phyloP scores from a whole-genome alignment of 2,113 vertebrate genomes.

The Plotosus lineatus region DNA sequence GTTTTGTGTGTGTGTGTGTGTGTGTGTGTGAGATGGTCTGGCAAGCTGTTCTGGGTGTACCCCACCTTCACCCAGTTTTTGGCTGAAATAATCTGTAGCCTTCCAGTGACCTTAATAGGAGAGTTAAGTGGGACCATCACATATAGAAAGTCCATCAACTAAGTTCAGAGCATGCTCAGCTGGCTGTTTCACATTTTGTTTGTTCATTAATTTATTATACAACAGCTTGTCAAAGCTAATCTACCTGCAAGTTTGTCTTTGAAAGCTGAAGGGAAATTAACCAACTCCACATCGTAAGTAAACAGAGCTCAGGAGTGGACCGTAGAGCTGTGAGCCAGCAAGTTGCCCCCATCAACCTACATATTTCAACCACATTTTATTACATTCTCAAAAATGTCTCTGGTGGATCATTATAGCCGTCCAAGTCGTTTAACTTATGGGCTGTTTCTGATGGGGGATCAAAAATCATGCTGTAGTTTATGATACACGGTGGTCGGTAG shows the following conservation, averaged over 20 bases:
- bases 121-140: no score
- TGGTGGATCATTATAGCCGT: neutral
- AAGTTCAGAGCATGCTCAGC: neutral
- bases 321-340: neutral
- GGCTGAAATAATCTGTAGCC: no score
- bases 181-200: neutral
- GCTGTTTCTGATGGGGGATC: neutral
- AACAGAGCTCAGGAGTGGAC: neutral
- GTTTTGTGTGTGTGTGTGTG: no score
- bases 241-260: neutral
- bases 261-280: neutral
- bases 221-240: neutral
- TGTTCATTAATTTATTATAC: neutral
- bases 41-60: no score
- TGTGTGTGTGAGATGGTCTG: no score
- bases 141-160: no score
- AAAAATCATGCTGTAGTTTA: neutral
- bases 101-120: no score
- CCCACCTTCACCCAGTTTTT: no score
- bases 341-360: neutral
- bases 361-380: neutral
- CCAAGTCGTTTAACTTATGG: neutral
- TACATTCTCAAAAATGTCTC: neutral
- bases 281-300: neutral
- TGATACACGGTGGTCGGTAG: neutral